Evolutionary conservation across 53 echinoderm and acorn worm genomes (phyloP).

Genomic region (Holothuria scabra): DNA sequence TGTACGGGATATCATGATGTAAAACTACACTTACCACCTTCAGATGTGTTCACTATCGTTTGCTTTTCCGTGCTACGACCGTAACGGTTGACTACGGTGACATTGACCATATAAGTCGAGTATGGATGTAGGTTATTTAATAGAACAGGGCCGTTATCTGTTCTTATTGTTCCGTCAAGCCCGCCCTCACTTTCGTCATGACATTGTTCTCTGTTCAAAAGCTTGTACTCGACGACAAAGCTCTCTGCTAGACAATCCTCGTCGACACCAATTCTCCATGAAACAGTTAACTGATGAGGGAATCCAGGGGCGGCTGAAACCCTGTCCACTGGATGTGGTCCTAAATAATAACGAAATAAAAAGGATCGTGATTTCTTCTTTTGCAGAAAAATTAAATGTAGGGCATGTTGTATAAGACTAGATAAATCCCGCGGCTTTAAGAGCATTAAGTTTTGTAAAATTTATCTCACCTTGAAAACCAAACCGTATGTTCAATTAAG

Average conservation of each 20-base stretch:
- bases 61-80: constrained; percentile 56
- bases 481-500: too few relatives aligned
- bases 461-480: too few relatives aligned
- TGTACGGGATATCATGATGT: too few relatives aligned
- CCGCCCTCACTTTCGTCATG: background rate
- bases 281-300: constrained; percentile 52
- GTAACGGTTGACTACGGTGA: constrained; percentile 66
- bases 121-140: constrained; percentile 58
- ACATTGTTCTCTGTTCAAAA: constrained; percentile 67
- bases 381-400: too few relatives aligned
- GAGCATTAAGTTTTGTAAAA: too few relatives aligned
- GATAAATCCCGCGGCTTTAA: too few relatives aligned
- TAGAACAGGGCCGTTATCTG: constrained; percentile 43
- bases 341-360: constrained; percentile 2
- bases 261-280: constrained; percentile 58
- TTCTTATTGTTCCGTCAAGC: constrained; percentile 1
- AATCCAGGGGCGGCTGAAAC: constrained; percentile 32
- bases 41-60: constrained; percentile 35
- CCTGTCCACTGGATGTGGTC: constrained; percentile 52
- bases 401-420: too few relatives aligned
- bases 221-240: constrained; percentile 61
- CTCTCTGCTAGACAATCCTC: constrained; percentile 61
- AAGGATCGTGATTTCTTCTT: too few relatives aligned
- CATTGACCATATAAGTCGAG: constrained; percentile 69
- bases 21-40: constrained; percentile 53